Evolutionary conservation across 2,888 invertebrate species (phyloP), one percentile per base, ranked within the genome.

Genomic region (Lamellibrachia columna): DNA sequence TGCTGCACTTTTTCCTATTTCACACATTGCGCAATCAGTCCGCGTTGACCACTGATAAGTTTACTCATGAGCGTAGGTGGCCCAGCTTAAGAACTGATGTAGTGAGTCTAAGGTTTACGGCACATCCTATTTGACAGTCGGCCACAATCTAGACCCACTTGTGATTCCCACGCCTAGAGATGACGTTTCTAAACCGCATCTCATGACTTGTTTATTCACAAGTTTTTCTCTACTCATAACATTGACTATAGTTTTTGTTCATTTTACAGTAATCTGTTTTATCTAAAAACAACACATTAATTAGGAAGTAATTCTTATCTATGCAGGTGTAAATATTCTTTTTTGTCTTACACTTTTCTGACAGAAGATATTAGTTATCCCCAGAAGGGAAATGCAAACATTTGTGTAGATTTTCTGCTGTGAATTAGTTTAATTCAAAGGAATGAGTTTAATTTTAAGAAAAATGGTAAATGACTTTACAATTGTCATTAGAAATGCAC

Each of bases 141-240:
- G 75, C 75, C 75, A 75, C 15, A 75, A 22, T 75, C 22, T 60
- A 11, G 15, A 22, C 75, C n/a, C 75, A 75, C 22, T 4, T 3
- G 15, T 75, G 75, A 75, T 75, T 75, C 75, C 75, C 75, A 75
- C 75, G 75, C 75, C n/a, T 75, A 75, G 75, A 75, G n/a, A 75
- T 15, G 75, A 22, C 6, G n/a, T 22, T 75, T 22, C 22, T 55
- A 55, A 22, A 22, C 22, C n/a, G 3, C 75, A 4, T 75, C 6
- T 15, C n/a, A 22, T 75, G 75, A n/a, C 75, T 22, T 22, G 22
- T 75, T 15, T 6, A 22, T n/a, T 22, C 75, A 75, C 2, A 75
- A 11, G 11, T 75, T 75, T 75, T 75, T 7, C 22, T 75, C 6
- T 15, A 22, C 75, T 75, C 40, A 40, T 40, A 40, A 40, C 40